Base-by-base conservation (phyloP, 2,888 invertebrate species). In the Colostygia pectinataria region DNA sequence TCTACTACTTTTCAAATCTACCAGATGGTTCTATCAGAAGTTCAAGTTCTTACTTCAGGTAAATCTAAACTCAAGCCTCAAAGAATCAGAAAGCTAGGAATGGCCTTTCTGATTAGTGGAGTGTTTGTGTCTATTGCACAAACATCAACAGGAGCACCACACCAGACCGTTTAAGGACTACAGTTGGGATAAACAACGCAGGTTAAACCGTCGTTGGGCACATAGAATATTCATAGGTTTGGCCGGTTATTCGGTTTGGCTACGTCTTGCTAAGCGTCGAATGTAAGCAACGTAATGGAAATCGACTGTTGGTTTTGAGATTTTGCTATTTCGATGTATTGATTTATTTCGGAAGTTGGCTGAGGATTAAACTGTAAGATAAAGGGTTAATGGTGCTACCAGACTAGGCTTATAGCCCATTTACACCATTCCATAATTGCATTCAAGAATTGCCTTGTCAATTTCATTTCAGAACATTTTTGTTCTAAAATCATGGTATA, bases 211-310 rank as follows among this genome's bases (percentile, higher is more conserved):
- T 61, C 61, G 65, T 59, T 57, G 55, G 53, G 45, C 59, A 46
- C 64, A 70, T 74, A 59, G 69, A 78, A 76, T 78, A 77, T 77
- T 77, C 76, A 77, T 60, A 46, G 40, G 5, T 24, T 52, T 51
- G 9, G 39, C 54, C 47, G 59, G 57, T 53, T 56, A 59, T 59
- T 65, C 59, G 53, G 60, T 57, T 59, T 51, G 29, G 33, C 27
- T 34, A 31, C 50, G 32, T 59, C 53, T 48, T 57, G 54, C 52
- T 46, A 25, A 44, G 10, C 31, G 27, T 40, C 34, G 40, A 54
- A 49, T 46, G 42, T 43, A 28, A 54, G 15, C 39, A 36, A 10
- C 25, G 39, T 39, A 47, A 50, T 50, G 40, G 50, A 28, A 42
- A 50, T 45, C 34, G 45, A 10, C 27, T 33, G 34, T 42, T 24